Conservation (phyloP, 2,888 invertebrate species). For the Kryphioiulus occultus region DNA sequence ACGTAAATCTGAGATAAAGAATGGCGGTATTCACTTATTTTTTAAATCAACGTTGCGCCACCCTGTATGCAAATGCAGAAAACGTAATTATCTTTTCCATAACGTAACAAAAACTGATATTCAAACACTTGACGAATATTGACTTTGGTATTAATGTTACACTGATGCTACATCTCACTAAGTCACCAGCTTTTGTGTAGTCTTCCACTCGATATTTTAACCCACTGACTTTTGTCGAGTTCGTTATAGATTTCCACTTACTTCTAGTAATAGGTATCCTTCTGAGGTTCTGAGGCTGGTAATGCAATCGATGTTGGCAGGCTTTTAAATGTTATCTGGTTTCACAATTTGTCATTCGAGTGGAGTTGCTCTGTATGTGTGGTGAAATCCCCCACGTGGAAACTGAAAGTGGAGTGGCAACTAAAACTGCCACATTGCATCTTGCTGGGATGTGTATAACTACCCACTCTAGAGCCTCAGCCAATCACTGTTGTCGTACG, state of each 20-base stretch:
- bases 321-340: neutral
- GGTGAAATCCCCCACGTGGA: neutral
- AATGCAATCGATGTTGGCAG: neutral
- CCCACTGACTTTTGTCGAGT: too few species aligned
- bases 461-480: neutral
- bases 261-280: neutral
- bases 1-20: too few species aligned
- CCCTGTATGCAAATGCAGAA: too few species aligned
- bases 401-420: slow-evolving; percentile 7
- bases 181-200: neutral
- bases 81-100: too few species aligned
- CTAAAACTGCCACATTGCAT: slow-evolving; percentile 23
- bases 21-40: neutral
- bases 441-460: neutral
- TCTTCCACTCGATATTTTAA: neutral
- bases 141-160: too few species aligned
- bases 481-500: neutral
- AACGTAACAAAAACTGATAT: neutral
- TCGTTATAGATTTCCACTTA: too few species aligned
- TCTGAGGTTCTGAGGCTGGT: neutral
- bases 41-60: too few species aligned
- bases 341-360: neutral
- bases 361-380: neutral
- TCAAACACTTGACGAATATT: too few species aligned
- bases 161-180: neutral